These are phyloP conservation scores for Porphyrio hochstetteri DNA, from an alignment of 2,113 vertebrate genomes.

Conservation along the genomic window DNA sequence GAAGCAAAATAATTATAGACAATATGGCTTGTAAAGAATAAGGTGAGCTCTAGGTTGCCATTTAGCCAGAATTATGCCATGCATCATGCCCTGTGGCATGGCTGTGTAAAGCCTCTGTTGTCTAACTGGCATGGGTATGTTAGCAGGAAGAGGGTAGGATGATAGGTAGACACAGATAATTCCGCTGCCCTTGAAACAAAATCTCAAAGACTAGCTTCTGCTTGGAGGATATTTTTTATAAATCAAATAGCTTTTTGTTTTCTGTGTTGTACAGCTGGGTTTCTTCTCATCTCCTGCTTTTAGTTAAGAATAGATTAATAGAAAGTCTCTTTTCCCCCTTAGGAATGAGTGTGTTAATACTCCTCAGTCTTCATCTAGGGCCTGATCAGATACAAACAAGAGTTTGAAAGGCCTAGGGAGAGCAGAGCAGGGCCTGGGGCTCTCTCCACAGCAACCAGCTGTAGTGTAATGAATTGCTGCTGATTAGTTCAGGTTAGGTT, in stretches of 20 bases:
- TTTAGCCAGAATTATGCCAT: neutral
- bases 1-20: neutral
- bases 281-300: slow-evolving; percentile 19
- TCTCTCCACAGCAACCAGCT: slow-evolving; percentile 64
- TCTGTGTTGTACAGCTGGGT: neutral
- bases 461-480: slow-evolving; percentile 44
- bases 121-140: neutral
- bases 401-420: slow-evolving; percentile 28
- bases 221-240: neutral
- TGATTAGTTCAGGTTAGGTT: slow-evolving; percentile 66
- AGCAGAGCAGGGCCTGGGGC: neutral
- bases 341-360: neutral
- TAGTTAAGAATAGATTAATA: neutral
- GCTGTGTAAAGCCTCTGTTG: neutral
- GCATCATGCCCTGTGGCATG: neutral
- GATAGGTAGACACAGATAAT: neutral
- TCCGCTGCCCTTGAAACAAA: neutral
- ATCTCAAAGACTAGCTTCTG: neutral
- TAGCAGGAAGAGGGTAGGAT: neutral
- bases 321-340: neutral
- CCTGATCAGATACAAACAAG: slow-evolving; percentile 21
- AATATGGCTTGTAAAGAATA: neutral
- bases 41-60: neutral
- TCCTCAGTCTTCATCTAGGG: slow-evolving; percentile 17
- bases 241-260: neutral